Conservation (phyloP, 2,113 vertebrate genomes). For the Cottus gobio region DNA sequence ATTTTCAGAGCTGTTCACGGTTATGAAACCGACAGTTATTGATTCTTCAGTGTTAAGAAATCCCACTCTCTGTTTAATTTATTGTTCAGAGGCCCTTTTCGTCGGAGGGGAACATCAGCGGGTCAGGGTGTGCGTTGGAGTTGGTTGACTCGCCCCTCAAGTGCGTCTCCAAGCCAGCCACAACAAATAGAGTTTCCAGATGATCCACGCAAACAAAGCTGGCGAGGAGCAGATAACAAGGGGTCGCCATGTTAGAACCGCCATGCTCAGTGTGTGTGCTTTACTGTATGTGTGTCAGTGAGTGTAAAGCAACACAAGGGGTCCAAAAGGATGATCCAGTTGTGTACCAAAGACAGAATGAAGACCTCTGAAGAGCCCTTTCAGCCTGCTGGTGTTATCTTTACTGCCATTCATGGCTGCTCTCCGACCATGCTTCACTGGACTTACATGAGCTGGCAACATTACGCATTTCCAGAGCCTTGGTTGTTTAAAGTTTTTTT, state of each 20-base stretch:
- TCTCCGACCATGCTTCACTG: conserved; percentile 26
- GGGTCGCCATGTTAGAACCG: conserved; percentile 65
- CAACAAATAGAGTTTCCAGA: conserved; percentile 69
- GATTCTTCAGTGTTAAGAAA: conserved; percentile 62
- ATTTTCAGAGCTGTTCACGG: conserved; percentile 56
- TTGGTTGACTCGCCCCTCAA: conserved; percentile 59
- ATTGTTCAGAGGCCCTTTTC: conserved; percentile 53
- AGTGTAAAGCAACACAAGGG: conserved; percentile 38
- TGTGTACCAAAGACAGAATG: conserved; percentile 60
- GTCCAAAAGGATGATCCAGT: conserved; percentile 75
- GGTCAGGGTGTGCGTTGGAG: conserved; percentile 56
- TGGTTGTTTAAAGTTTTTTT: conserved; percentile 21
- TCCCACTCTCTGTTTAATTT: conserved; percentile 66
- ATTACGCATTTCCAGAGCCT: conserved; percentile 23
- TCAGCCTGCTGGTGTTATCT: conserved; percentile 49
- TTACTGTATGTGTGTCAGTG: conserved; percentile 39
- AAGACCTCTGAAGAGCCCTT: conserved; percentile 61
- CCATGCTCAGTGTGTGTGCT: conserved; percentile 38
- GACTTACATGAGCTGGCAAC: conserved; percentile 39
- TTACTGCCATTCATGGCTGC: conserved; percentile 46
- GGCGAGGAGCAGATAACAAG: conserved; percentile 72
- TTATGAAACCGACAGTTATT: conserved; percentile 66
- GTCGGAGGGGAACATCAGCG: conserved; percentile 22
- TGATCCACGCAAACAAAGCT: conserved; percentile 76
- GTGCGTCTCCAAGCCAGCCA: conserved; percentile 47